Conservation (phyloP, 2,113 vertebrate genomes). For the Arvicanthis niloticus region DNA sequence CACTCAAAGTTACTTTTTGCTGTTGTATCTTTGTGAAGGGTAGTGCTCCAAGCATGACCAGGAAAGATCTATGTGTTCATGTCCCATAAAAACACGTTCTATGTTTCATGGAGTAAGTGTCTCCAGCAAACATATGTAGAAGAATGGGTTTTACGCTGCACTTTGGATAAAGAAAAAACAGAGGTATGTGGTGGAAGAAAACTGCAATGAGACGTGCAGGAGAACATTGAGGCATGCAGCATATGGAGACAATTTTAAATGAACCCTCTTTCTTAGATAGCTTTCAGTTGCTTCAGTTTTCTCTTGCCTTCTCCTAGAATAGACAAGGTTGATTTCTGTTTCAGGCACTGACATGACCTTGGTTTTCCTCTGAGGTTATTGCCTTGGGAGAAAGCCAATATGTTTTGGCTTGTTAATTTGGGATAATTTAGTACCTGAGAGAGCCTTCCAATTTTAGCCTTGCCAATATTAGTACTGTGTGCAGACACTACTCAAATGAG, state of each 20-base stretch:
- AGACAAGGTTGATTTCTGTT: constrained; percentile 4
- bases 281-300: neutral
- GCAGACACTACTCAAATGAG: constrained; percentile 71
- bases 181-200: neutral
- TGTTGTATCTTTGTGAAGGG: neutral
- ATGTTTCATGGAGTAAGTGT: neutral
- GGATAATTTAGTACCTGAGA: constrained; percentile 66
- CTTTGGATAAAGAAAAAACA: neutral
- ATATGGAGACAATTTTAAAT: neutral
- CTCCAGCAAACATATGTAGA: neutral
- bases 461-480: constrained; percentile 71
- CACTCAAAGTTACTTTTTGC: neutral
- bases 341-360: constrained; percentile 29
- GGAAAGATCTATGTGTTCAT: neutral
- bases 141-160: neutral
- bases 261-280: neutral
- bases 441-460: constrained; percentile 64
- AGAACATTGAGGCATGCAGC: neutral
- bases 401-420: constrained; percentile 58
- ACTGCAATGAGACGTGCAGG: fast-evolving
- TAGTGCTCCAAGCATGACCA: neutral
- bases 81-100: too few relatives aligned
- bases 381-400: constrained; percentile 41
- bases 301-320: neutral
- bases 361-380: constrained; percentile 11